Evolutionary conservation across 2,888 invertebrate genomes (phyloP), one percentile per base, ranked within the genome.

Genomic region (Leptura quadrifasciata): DNA sequence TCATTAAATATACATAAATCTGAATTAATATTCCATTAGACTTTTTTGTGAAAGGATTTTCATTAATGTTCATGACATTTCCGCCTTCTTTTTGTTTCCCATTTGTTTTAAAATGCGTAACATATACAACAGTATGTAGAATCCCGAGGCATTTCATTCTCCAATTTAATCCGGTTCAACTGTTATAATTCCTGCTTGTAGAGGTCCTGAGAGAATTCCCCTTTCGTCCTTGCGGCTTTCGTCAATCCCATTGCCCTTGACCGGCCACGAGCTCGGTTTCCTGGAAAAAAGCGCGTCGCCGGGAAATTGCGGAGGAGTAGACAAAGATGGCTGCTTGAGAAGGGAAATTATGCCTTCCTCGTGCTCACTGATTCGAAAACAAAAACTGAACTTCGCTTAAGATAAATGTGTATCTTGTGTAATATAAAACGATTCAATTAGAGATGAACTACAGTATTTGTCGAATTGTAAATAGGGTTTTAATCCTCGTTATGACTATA

Each of bases 251-350:
- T 80, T 81, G 85, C 81, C 86, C 86, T 86, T 86, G 86, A 86
- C 85, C 86, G 85, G 82, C 81, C 86, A 84, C 85, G 84, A 85
- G 85, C 85, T 81, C 77, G 82, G 80, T 80, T 81, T 79, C 81
- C 81, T 76, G 81, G 80, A 79, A 81, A 79, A 76, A 77, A 78
- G 72, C 77, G 78, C 79, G 76, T 76, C 70, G 80, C 84, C 84
- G 81, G 83, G 80, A 82, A 81, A 83, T 82, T 82, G 83, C 79
- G 82, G 83, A 84, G 82, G 80, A 79, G 79, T 71, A 71, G 71
- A 71, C 27, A 71, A 71, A 61, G 71, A 71, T 61, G 71, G 71
- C 61, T 24, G 61, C 71, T 35, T 24, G 47, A 52, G 61, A 71
- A 61, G 39, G 71, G 71, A 71, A 61, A 71, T 71, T 71, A 52